phyloP scores from a whole-genome alignment of 2,113 vertebrate species.

The Pampusana beccarii region DNA sequence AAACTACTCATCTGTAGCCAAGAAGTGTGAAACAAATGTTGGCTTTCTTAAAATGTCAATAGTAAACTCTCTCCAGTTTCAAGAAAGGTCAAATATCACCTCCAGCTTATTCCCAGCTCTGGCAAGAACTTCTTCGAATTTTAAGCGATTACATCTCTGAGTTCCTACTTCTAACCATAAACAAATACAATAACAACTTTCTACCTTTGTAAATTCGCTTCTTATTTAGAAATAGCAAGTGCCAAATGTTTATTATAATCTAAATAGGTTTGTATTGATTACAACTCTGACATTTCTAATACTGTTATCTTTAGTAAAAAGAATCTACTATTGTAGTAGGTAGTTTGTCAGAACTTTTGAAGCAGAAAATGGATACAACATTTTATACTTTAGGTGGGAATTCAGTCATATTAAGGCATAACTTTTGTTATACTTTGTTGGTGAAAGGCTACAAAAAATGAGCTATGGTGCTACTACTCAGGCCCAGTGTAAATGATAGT shows the following conservation, averaged over 20 bases:
- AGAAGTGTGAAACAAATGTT: not conserved
- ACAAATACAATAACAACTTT: not conserved
- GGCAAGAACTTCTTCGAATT: not conserved
- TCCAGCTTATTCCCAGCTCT: not conserved
- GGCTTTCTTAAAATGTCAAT: not conserved
- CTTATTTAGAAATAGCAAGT: not conserved
- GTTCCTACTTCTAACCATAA: not conserved
- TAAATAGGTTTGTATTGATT: not conserved
- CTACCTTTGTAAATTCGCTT: not conserved
- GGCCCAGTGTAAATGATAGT: not conserved
- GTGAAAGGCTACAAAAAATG: not conserved
- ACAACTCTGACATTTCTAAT: not conserved
- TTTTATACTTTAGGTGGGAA: not conserved
- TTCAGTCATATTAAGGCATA: not conserved
- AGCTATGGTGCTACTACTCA: not conserved
- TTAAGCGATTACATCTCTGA: not conserved
- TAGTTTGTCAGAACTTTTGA: not conserved
- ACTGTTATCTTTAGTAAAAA: not conserved
- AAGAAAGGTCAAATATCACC: not conserved
- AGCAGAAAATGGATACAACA: not conserved
- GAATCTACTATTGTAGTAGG: not conserved
- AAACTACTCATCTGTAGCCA: not conserved
- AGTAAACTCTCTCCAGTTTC: not conserved
- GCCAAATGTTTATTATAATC: not conserved
- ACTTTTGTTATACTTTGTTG: not conserved